These are phyloP conservation scores for Euschistus heros DNA, from an alignment of 1,140 invertebrate species.

Conservation along the genomic window DNA sequence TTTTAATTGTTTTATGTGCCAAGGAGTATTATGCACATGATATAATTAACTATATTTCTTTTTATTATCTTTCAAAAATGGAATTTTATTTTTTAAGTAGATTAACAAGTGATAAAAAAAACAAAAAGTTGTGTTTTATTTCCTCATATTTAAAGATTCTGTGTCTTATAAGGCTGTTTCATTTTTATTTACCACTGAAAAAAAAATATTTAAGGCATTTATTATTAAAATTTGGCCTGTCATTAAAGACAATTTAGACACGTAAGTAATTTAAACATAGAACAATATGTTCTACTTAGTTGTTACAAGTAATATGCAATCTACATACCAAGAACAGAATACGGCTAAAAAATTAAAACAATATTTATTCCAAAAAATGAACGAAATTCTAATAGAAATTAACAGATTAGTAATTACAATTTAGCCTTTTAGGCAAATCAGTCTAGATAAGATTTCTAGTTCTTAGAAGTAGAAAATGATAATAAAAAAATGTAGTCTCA, in stretches of 20 bases:
- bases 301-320: not conserved
- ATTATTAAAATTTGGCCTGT: slow-evolving; percentile 14
- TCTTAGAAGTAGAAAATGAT: not conserved
- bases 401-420: too few species aligned
- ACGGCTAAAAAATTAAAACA: not conserved
- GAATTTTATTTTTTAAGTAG: too few species aligned
- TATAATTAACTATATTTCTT: not conserved
- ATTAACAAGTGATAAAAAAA: too few species aligned
- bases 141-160: too few species aligned
- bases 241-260: slow-evolving; percentile 10
- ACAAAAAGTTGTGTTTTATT: too few species aligned
- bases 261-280: slow-evolving; percentile 4
- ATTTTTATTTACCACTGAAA: too few species aligned
- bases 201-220: not conserved
- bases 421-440: slow-evolving; percentile 13
- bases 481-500: slow-evolving; percentile 9
- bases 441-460: not conserved
- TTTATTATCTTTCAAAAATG: not conserved
- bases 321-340: not conserved
- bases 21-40: not conserved
- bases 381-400: not conserved
- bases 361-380: not conserved
- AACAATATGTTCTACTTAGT: slow-evolving; percentile 5
- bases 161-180: too few species aligned
- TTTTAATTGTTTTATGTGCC: not conserved